A percentile compares a stretch with the other conserved stretches of the same genome.
phyloP scores from a whole-genome alignment of 1,140 invertebrate genomes.

The Nebria ingens region DNA sequence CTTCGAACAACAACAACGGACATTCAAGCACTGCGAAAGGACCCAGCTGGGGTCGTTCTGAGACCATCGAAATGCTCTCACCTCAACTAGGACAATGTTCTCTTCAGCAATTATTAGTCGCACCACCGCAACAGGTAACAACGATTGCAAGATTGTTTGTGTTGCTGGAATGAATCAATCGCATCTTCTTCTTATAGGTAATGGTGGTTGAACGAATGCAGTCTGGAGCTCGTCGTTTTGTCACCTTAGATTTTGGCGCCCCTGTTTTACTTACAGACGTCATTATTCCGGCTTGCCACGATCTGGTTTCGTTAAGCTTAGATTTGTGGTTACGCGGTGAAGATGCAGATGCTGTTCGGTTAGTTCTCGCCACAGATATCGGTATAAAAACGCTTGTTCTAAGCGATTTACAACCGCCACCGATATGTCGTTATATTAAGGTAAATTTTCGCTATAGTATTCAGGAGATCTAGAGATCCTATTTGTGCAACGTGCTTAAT shows the following conservation, averaged over 20 bases:
- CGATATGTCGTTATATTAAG: constrained; percentile 80
- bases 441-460: no score
- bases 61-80: constrained; percentile 46
- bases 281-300: constrained; percentile 74
- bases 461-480: no score
- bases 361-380: constrained; percentile 82
- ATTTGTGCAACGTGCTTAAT: no score
- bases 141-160: neutral
- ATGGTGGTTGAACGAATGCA: constrained; percentile 90
- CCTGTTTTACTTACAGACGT: constrained; percentile 78
- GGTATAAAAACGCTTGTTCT: constrained; percentile 70
- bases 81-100: constrained; percentile 28
- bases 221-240: constrained; percentile 75
- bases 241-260: constrained; percentile 82
- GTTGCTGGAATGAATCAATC: no score
- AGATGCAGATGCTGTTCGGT: constrained; percentile 67
- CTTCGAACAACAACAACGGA: neutral
- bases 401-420: constrained; percentile 79
- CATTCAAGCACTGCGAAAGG: neutral
- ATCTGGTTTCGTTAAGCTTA: constrained; percentile 76
- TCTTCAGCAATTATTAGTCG: constrained; percentile 27
- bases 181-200: constrained; percentile 53
- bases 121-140: constrained; percentile 27
- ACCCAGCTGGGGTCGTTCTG: neutral
- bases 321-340: constrained; percentile 82